Evolutionary conservation across 2,888 invertebrate species (phyloP).

Genomic region (Ormia ochracea): DNA sequence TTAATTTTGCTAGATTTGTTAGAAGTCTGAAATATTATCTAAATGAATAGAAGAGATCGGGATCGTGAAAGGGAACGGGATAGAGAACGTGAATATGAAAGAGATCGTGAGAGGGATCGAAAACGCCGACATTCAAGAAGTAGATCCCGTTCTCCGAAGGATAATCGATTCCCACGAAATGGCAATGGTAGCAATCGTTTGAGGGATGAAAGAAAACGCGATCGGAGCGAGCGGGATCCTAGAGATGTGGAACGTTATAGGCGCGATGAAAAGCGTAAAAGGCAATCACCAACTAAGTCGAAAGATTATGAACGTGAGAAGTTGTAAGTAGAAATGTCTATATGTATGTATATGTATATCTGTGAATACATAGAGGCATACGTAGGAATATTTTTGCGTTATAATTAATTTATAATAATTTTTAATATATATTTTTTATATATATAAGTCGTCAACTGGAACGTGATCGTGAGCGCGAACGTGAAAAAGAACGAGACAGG

Average conservation of each 20-base stretch:
- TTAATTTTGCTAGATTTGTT: not conserved
- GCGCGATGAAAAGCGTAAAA: conserved; percentile 72
- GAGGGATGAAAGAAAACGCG: conserved; percentile 71
- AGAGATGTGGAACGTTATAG: conserved; percentile 67
- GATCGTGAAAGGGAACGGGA: conserved; percentile 60
- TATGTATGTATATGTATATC: no score
- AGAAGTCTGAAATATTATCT: not conserved
- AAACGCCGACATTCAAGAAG: conserved; percentile 69
- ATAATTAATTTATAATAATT: no score
- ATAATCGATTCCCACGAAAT: conserved; percentile 69
- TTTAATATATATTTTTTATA: no score
- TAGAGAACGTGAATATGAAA: conserved; percentile 60
- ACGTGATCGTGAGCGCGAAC: conserved; percentile 64
- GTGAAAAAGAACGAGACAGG: conserved; percentile 60
- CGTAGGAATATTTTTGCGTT: no score
- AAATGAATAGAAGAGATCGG: conserved; percentile 53
- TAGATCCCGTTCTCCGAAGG: conserved; percentile 67
- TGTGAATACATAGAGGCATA: no score
- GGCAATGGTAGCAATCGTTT: conserved; percentile 66
- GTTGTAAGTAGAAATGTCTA: conserved; percentile 65
- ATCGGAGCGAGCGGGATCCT: conserved; percentile 60
- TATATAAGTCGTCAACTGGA: conserved; percentile 66
- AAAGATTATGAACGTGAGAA: conserved; percentile 71
- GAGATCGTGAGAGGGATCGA: conserved; percentile 71
- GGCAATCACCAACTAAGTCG: conserved; percentile 69